A percentile compares a stretch with the other conserved stretches of the same genome.
These are phyloP conservation scores for Rhinolophus ferrumequinum DNA, from an alignment of 2,113 vertebrate genomes.

Conservation along the genomic window DNA sequence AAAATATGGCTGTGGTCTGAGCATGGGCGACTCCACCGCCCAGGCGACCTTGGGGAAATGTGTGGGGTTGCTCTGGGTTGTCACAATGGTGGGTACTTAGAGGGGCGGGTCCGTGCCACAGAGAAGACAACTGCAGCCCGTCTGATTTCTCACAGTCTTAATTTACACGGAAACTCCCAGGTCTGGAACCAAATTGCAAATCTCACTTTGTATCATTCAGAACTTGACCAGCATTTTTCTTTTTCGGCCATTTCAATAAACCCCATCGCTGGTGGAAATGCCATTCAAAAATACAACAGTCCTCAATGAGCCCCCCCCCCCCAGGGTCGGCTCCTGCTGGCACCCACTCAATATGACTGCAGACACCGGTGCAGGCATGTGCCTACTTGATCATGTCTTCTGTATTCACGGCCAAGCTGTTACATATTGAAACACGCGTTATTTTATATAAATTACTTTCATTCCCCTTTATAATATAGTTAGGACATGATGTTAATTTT, in stretches of 20 bases:
- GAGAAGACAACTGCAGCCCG: neutral
- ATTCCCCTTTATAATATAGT: neutral
- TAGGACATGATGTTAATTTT: neutral
- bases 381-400: neutral
- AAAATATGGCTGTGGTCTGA: neutral
- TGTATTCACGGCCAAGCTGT: neutral
- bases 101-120: rapidly evolving
- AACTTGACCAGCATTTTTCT: neutral
- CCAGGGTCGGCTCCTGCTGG: rapidly evolving
- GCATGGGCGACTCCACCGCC: rapidly evolving
- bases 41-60: neutral
- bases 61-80: neutral
- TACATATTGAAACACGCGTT: neutral
- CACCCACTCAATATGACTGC: rapidly evolving
- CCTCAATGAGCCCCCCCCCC: no score
- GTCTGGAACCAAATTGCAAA: neutral
- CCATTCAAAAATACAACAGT: no score
- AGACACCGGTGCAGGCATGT: neutral
- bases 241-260: neutral
- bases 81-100: neutral
- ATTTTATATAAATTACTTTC: conserved; percentile 7
- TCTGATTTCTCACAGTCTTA: neutral
- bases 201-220: neutral
- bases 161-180: neutral
- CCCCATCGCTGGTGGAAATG: neutral